A percentile compares a stretch with the other conserved stretches of the same genome.
Evolutionary conservation across 2,113 vertebrate genomes (phyloP).

Genomic region (Lagopus leucura): DNA sequence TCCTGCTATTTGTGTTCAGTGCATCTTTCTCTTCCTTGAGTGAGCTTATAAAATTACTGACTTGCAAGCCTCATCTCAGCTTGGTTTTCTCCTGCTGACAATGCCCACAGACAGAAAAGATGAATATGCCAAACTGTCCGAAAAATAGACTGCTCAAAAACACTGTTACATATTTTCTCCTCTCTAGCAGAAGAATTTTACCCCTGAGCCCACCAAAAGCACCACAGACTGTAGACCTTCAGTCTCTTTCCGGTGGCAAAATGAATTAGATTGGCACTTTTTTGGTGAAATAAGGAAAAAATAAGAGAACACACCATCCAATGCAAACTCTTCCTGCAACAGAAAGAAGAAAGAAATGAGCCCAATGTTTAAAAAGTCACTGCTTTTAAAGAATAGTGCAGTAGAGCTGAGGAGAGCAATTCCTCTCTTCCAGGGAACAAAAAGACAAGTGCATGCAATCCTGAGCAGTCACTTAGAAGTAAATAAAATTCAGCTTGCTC

Average conservation of each 20-base stretch:
- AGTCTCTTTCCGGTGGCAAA: not conserved
- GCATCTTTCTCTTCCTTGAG: not conserved
- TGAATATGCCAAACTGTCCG: not conserved
- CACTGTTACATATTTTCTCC: not conserved
- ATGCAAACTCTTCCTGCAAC: not conserved
- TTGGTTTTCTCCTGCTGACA: not conserved
- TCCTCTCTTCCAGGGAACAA: not conserved
- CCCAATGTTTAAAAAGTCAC: not conserved
- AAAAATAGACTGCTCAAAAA: not conserved
- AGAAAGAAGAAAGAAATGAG: not conserved
- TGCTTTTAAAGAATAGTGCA: not conserved
- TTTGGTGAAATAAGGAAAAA: not conserved
- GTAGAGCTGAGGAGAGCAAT: not conserved
- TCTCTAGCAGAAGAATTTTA: not conserved
- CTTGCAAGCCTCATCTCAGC: not conserved
- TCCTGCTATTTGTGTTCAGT: not conserved
- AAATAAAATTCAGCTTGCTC: not conserved
- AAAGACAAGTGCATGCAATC: not conserved
- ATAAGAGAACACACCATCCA: not conserved
- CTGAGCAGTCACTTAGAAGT: not conserved
- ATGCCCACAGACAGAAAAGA: not conserved
- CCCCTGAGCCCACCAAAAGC: not conserved
- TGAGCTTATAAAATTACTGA: not conserved
- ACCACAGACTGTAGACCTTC: not conserved
- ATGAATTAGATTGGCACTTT: not conserved